Evolutionary conservation across 2,113 vertebrate species (phyloP).

Genomic region (Antennarius striatus): DNA sequence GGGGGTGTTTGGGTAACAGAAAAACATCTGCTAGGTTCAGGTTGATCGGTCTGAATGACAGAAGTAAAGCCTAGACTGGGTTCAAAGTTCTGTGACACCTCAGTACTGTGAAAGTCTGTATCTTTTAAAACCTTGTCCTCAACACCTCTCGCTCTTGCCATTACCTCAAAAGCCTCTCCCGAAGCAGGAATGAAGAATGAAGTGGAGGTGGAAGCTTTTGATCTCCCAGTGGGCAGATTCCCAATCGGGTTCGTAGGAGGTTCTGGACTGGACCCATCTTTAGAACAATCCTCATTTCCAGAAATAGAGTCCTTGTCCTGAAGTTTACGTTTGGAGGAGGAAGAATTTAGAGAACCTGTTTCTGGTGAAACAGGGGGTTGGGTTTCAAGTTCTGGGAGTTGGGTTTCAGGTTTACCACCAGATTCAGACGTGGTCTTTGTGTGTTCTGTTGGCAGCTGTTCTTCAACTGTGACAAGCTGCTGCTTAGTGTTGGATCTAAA

Average conservation of each 20-base stretch:
- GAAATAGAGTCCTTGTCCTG: neutral
- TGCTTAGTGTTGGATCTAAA: conserved; percentile 35
- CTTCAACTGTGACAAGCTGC: conserved; percentile 51
- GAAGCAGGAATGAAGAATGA: conserved; percentile 28
- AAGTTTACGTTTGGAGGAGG: conserved; percentile 3
- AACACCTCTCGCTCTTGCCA: conserved; percentile 3
- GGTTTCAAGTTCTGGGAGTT: neutral
- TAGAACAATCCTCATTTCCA: neutral
- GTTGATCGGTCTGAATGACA: neutral
- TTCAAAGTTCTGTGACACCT: conserved; percentile 60
- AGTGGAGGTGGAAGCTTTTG: conserved; percentile 2
- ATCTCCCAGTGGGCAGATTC: neutral
- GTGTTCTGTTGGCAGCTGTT: conserved; percentile 6
- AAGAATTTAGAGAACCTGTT: conserved; percentile 11
- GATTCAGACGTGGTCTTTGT: neutral
- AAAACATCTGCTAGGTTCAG: conserved; percentile 14
- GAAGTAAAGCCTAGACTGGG: conserved; percentile 11
- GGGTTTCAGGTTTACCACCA: conserved; percentile 11
- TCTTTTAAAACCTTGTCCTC: neutral
- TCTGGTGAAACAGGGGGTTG: neutral
- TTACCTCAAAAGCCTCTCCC: neutral
- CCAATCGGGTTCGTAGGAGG: accelerated
- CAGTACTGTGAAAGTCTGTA: conserved; percentile 25
- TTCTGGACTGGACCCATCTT: conserved; percentile 6
- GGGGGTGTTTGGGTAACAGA: conserved; percentile 28